Conservation (phyloP, 1,140 invertebrate genomes). For the Fopius arisanus region DNA sequence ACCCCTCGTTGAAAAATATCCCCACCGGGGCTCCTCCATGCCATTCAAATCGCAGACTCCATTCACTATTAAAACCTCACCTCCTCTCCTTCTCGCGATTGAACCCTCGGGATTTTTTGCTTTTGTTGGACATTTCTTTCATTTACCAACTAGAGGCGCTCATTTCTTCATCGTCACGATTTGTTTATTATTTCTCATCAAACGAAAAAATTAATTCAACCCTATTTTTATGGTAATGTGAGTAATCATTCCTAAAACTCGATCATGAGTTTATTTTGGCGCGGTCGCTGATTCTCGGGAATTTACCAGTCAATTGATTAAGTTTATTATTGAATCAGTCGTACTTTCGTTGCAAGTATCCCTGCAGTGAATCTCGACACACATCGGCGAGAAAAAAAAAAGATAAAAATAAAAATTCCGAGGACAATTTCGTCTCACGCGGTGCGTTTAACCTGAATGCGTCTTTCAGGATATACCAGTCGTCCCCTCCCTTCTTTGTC, state of each 20-base stretch:
- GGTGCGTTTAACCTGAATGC: constrained; percentile 63
- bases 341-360: background rate
- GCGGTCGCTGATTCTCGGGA: no score
- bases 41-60: constrained; percentile 57
- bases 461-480: constrained; percentile 60
- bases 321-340: no score
- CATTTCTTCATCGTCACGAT: background rate
- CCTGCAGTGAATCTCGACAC: background rate
- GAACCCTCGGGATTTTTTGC: constrained; percentile 47
- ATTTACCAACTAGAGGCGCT: constrained; percentile 13
- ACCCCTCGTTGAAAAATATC: constrained; percentile 50
- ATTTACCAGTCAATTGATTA: no score
- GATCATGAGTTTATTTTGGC: no score
- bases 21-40: background rate
- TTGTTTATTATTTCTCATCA: background rate
- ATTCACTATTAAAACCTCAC: constrained; percentile 50
- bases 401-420: constrained; percentile 3
- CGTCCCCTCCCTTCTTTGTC: constrained; percentile 54
- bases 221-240: no score
- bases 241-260: no score
- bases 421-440: constrained; percentile 53
- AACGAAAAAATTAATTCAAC: no score
- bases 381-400: background rate
- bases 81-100: constrained; percentile 27
- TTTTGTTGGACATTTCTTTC: constrained; percentile 60